Conservation (phyloP, 2,888 invertebrate genomes). For the Harpalus rubripes region DNA sequence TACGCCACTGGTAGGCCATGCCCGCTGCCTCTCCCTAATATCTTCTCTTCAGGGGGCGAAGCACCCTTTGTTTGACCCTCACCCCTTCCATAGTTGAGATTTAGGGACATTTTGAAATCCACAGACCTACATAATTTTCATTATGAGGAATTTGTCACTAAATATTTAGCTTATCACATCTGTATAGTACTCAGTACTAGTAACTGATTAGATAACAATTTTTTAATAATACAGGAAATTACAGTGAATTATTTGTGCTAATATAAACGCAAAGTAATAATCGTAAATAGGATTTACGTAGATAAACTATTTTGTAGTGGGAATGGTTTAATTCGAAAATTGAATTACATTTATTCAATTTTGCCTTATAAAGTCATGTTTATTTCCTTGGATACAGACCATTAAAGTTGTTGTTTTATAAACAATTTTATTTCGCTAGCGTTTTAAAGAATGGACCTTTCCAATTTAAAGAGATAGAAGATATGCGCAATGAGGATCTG, state of each 20-base stretch:
- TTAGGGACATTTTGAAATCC: conserved; percentile 1
- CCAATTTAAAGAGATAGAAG: too few relatives aligned
- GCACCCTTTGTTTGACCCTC: conserved; percentile 14
- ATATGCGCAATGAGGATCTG: too few relatives aligned
- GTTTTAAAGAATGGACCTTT: too few relatives aligned
- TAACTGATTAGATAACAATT: conserved; percentile 11
- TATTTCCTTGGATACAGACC: too few relatives aligned
- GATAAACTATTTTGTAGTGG: too few relatives aligned
- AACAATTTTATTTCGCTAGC: too few relatives aligned
- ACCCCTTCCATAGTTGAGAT: conserved; percentile 20
- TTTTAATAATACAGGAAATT: conserved; percentile 33
- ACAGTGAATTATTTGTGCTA: not conserved
- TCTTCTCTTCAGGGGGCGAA: not conserved
- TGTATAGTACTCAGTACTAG: not conserved
- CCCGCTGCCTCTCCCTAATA: not conserved
- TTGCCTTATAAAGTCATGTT: too few relatives aligned
- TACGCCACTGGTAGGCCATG: conserved; percentile 16
- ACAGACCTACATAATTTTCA: conserved; percentile 3
- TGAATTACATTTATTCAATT: too few relatives aligned
- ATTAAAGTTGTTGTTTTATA: too few relatives aligned
- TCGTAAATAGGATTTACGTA: too few relatives aligned
- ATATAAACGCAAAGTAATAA: too few relatives aligned
- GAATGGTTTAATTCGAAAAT: too few relatives aligned
- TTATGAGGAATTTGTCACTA: conserved; percentile 30
- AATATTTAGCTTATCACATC: conserved; percentile 15